Base-by-base conservation (phyloP, 2,113 vertebrate species). In the Macroglossus sobrinus region DNA sequence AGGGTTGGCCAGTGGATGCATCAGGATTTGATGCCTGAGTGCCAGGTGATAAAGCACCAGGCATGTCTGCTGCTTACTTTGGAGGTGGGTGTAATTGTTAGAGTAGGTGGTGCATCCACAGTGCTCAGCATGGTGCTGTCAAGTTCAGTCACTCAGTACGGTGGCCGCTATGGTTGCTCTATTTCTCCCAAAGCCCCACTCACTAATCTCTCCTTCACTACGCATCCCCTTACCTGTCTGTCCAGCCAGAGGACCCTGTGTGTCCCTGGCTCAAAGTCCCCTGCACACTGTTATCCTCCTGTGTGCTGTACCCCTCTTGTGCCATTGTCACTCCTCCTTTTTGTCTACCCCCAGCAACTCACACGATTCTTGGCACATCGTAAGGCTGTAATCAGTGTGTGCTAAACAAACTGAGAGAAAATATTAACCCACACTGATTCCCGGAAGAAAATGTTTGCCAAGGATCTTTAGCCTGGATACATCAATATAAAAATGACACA, bases 401-500 rank as follows among this genome's bases (percentile, higher is more conserved):
- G 55, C 64, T 86, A 71, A 89, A 66, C 0, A 3, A 80, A 61
- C 63, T 63, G 28, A 86, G 80, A 96, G 88, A 76, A 95, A 96
- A 5, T n/a, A 75, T 43, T 43, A 64, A 68, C 76, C 76, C 50
- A 64, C 88, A 92, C 68, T 40, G 18, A 90, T 90, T 92, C 88
- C 88, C 38, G 53, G 91, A 84, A 93, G 93, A 74, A 96, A 94
- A 94, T 12, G 38, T 85, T 95, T 96, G 82, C 91, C 94, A 78
- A 72, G 90, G 95, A 96, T 95, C 94, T 93, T 35, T 64, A 87
- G 92, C 45, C 76, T 72, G 75, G 63, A 82, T 68, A 68, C 78
- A 82, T 94, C 95, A 74, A 79, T 91, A 94, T 61, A 93, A 91
- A 95, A 97, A 95, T 74, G 93, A 93, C 72, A 75, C 59, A 47